phyloP scores from a whole-genome alignment of 2,113 vertebrate genomes.

The Lepus europaeus region DNA sequence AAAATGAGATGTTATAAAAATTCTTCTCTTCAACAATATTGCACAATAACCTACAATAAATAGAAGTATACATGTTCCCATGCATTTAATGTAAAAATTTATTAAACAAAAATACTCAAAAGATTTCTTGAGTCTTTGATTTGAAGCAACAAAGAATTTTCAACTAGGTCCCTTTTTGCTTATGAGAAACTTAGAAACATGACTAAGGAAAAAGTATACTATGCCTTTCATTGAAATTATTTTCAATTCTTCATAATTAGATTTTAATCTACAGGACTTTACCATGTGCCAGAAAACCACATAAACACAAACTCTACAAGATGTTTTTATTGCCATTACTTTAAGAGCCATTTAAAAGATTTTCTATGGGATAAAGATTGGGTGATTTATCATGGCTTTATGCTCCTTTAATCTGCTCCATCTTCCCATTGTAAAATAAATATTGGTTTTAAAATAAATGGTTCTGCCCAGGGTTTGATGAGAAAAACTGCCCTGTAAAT shows the following conservation, averaged over 20 bases:
- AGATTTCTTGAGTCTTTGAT: slow-evolving; percentile 27
- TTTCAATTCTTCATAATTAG: slow-evolving; percentile 66
- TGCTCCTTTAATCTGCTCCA: slow-evolving; percentile 79
- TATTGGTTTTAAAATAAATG: slow-evolving; percentile 81
- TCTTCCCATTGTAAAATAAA: slow-evolving; percentile 81
- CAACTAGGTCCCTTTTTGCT: slow-evolving; percentile 34
- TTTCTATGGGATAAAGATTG: slow-evolving; percentile 75
- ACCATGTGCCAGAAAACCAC: slow-evolving; percentile 64
- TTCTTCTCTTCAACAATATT: slow-evolving; percentile 28
- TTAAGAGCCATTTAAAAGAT: slow-evolving; percentile 78
- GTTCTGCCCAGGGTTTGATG: slow-evolving; percentile 76
- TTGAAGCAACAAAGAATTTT: slow-evolving; percentile 46
- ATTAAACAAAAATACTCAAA: neutral
- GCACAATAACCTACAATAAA: slow-evolving; percentile 12
- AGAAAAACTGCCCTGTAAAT: slow-evolving; percentile 68
- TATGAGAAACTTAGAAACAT: slow-evolving; percentile 7
- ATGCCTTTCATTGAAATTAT: slow-evolving; percentile 54
- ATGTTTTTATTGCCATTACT: slow-evolving; percentile 66
- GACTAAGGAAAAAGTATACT: neutral
- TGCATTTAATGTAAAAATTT: slow-evolving; percentile 59
- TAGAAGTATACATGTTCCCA: slow-evolving; percentile 39
- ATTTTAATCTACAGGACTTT: slow-evolving; percentile 69
- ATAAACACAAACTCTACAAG: slow-evolving; percentile 67
- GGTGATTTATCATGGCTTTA: slow-evolving; percentile 77
- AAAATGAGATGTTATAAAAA: slow-evolving; percentile 50